These are phyloP conservation scores for Acestrorhynchus altus DNA, from an alignment of 2,797 vertebrate species.

Conservation along the genomic window DNA sequence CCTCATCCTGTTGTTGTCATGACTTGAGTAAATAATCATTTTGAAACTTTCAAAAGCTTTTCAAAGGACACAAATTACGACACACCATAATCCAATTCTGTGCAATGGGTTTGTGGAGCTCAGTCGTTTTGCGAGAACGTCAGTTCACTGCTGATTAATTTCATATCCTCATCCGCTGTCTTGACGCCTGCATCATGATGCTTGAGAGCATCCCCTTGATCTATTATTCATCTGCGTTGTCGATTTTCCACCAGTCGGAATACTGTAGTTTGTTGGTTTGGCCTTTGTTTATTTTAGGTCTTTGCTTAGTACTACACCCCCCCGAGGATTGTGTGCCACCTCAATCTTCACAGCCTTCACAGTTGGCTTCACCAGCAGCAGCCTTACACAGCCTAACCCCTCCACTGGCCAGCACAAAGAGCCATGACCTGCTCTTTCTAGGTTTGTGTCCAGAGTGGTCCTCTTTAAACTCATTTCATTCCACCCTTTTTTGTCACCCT, in stretches of 20 bases:
- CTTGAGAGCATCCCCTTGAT: not conserved
- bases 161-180: not conserved
- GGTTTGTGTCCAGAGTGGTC: conserved; percentile 58
- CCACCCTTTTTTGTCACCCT: conserved; percentile 50
- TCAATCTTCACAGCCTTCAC: not conserved
- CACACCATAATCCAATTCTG: conserved; percentile 63
- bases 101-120: conserved; percentile 62
- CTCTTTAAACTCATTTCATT: not conserved
- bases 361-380: not conserved
- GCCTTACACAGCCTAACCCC: too few species aligned
- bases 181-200: not conserved
- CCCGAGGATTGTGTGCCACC: not conserved
- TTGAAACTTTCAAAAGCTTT: conserved; percentile 59
- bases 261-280: not conserved
- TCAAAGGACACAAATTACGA: conserved; percentile 59
- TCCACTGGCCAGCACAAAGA: not conserved
- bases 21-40: conserved; percentile 61
- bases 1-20: conserved; percentile 51
- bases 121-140: conserved; percentile 46
- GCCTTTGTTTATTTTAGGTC: not conserved
- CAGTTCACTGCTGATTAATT: conserved; percentile 30
- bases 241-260: not conserved
- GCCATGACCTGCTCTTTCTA: conserved; percentile 69
- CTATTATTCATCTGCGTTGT: not conserved
- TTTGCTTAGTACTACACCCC: not conserved